Base-by-base conservation (phyloP, 2,797 vertebrate species). In the Pseudotriccus pelzelni region DNA sequence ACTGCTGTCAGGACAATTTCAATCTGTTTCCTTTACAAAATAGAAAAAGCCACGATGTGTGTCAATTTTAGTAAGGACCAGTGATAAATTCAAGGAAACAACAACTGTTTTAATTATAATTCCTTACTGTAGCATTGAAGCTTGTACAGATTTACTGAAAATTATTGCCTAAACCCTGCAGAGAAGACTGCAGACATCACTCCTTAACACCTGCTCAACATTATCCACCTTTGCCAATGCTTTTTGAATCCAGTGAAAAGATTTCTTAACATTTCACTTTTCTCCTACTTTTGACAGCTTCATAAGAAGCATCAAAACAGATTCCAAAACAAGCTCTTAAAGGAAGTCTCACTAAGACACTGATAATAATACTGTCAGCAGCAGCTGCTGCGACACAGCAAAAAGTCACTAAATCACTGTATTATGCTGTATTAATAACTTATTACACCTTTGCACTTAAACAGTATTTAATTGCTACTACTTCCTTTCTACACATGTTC, bases 171-270 rank as follows among this genome's bases (percentile, higher is more conserved):
- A 47, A 56, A 36, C 2, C 16, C 12, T 37, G 2, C 1, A 41
- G 8, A 75, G 6, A 79, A 63, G 8, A 36, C 1, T 32, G 44
- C 64, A 85, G 72, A 72, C 10, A 9, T 4, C 3, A 6, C 5
- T 27, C 34, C 11, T 47, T 10, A 49, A n/a, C 2, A 17, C 11
- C 20, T 9, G 11, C 7, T 37, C 34, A 37, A 4, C 3, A 5
- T 41, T 2, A 23, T 0, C 4, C 7, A 46, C 10, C 6, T 62
- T 28, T n/a, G 4, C 2, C 17, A 32, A 27, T 7, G 17, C 0
- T 59, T 84, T 72, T 9, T 2, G 1, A 79, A 69, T 32, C 14
- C 39, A 41, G 18, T 34, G 20, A 73, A 78, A 66, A 72, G 13
- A 49, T 2, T 2, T 5, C 18, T 7, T 27, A 55, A 34, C 8